Evolutionary conservation across 2,113 vertebrate species (phyloP), one percentile per base, ranked within the genome.

Genomic region (Platysteira castanea): DNA sequence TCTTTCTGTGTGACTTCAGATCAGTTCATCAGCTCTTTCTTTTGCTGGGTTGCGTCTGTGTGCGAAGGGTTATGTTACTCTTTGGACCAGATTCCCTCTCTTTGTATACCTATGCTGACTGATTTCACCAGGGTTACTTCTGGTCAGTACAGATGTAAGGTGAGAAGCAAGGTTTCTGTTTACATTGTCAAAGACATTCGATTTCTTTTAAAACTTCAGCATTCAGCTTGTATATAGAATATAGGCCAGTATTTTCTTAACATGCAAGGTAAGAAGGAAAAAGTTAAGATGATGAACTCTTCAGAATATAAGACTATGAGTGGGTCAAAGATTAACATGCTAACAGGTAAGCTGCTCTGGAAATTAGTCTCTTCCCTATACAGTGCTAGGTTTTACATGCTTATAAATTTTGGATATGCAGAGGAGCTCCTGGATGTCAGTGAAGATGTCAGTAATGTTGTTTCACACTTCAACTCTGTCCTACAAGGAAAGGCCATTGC

Each of bases 401-500:
- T 33, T 67, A 37, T 47, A 49, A 75, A 54, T 81, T 87, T 57
- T 70, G 71, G 37, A 15, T 84, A 21, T 42, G 15, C 52, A 57
- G 73, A 71, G 53, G 52, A 69, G 68, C 65, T 92, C 52, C 60
- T 80, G 90, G 56, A 69, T 68, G 69, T 63, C 71, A 47, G 56
- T 26, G 73, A 91, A 83, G 73, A 73, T 52, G 89, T 67, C 80
- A 42, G 22, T 50, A 26, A 60, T 71, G 73, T 68, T 91, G 57
- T 86, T 88, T 82, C 78, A 57, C 65, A 49, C 71, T 86, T 94
- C 44, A 42, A 0, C 88, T 33, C 65, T 57, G 84, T 94, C 47
- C 61, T 92, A 31, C 64, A 74, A 89, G 85, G 73, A 96, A 91
- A 93, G 95, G 81, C 93, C 76, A 74, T 49, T 92, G 65, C 87